Evolutionary conservation across 2,888 invertebrate species (phyloP), one percentile per base, ranked within the genome.

Genomic region (Lasioglossum vierecki): DNA sequence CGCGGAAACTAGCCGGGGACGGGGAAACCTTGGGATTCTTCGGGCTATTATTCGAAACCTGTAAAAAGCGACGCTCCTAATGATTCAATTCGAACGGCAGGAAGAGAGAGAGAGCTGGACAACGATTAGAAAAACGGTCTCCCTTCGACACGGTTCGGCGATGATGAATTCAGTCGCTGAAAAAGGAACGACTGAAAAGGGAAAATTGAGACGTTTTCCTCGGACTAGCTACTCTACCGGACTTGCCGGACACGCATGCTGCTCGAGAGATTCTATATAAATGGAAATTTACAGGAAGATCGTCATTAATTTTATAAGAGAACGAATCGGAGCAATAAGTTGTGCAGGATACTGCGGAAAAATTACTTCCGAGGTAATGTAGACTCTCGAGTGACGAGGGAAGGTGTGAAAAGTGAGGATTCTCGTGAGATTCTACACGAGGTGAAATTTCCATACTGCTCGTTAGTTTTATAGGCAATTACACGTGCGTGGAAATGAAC

Each of bases 141-240:
- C 35, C 35, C 71, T 26, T 75, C 53, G 80, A 76, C 71, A 79
- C 86, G 82, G 75, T 75, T 86, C 49, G 87, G 30, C 74, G 87
- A 76, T 76, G 87, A 84, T 84, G 81, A 79, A 81, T 87, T 82
- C 81, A 79, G 72, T 79, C 71, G 72, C 81, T 75, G 82, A 46
- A 77, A 80, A 82, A 80, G 88, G 85, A 82, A 82, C 60, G 72
- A 41, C 75, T 41, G 18, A 39, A 35, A 15, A n/a, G 39, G 13
- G 71, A 70, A 84, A 77, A 84, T 84, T 84, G 71, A 84, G 84
- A 84, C 84, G 75, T 84, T 84, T 84, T 78, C 84, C 63, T 26
- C 35, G n/a, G 66, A 41, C 66, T 30, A 22, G 41, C 39, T 41
- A 15, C 4, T 26, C n/a, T 4, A 9, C 26, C 30, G 30, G 73